These are phyloP conservation scores for Pristionchus fissidentatus DNA, from an alignment of 2,888 invertebrate genomes.

Conservation along the genomic window DNA sequence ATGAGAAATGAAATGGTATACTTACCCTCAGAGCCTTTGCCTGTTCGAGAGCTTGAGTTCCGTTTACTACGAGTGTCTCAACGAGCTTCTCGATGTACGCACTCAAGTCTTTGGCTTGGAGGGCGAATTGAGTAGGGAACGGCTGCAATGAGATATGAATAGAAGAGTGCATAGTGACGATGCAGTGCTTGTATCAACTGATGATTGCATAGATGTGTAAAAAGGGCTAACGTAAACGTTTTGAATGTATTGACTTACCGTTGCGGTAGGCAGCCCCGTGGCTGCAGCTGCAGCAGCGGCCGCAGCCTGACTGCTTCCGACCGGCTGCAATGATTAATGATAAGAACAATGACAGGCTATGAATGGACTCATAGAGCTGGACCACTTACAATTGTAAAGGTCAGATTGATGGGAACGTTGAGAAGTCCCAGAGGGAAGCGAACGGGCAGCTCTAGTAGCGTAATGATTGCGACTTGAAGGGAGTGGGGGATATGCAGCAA, in stretches of 20 bases:
- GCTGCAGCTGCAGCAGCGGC: slow-evolving; percentile 32
- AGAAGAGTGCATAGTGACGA: too few species aligned
- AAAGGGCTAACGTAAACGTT: too few species aligned
- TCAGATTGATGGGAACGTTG: slow-evolving; percentile 17
- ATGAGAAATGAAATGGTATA: not conserved
- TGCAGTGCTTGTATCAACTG: too few species aligned
- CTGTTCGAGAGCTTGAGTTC: slow-evolving; percentile 48
- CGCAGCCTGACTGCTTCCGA: slow-evolving; percentile 38
- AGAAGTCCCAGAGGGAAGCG: slow-evolving; percentile 15
- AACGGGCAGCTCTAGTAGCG: slow-evolving; percentile 31
- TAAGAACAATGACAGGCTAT: too few species aligned
- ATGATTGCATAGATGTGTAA: too few species aligned
- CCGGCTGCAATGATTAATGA: slow-evolving; percentile 25
- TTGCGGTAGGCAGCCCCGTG: not conserved
- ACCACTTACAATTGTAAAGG: slow-evolving; percentile 7
- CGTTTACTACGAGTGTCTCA: slow-evolving; percentile 64
- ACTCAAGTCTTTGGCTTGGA: slow-evolving; percentile 54
- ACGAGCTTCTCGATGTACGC: slow-evolving; percentile 65
- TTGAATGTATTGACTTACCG: slow-evolving; percentile 5
- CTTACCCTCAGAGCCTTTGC: slow-evolving; percentile 27
- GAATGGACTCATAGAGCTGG: too few species aligned
- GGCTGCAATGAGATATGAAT: not conserved
- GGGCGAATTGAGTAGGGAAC: not conserved
- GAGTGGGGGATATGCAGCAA: not conserved
- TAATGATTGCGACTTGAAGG: slow-evolving; percentile 6